Percentiles rank a stretch among this genome's conserved stretches.
phyloP scores from a whole-genome alignment of 1,140 invertebrate species.

The Conus ventricosus region DNA sequence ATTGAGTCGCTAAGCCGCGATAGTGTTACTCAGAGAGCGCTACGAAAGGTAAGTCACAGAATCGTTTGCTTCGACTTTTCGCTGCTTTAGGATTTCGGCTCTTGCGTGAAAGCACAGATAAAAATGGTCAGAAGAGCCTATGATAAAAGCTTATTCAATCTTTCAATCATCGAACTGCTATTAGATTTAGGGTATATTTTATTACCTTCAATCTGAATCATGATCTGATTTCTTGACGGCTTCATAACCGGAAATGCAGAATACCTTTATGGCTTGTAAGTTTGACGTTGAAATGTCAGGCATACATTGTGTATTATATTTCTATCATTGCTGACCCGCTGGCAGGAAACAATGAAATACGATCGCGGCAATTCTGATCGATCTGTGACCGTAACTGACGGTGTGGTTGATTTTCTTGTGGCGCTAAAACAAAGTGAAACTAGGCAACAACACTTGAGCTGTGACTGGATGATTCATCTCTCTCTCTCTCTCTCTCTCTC shows the following conservation, averaged over 20 bases:
- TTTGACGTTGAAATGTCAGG: background rate
- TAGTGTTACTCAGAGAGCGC: background rate
- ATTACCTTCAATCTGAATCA: too few species aligned
- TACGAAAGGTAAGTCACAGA: background rate
- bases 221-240: background rate
- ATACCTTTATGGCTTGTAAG: too few species aligned
- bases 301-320: background rate
- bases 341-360: background rate
- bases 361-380: background rate
- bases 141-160: too few species aligned
- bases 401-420: too few species aligned
- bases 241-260: background rate
- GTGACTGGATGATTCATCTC: too few species aligned
- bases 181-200: too few species aligned
- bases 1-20: background rate
- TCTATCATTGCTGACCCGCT: background rate
- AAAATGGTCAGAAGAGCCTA: too few species aligned
- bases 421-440: slow-evolving; percentile 6
- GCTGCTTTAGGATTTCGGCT: too few species aligned
- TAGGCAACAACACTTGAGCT: background rate
- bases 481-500: too few species aligned
- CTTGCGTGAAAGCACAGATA: too few species aligned
- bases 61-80: background rate
- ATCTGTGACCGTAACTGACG: background rate
- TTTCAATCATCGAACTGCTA: too few species aligned